Conservation (phyloP, 2,113 vertebrate genomes). For the Microcebus murinus region DNA sequence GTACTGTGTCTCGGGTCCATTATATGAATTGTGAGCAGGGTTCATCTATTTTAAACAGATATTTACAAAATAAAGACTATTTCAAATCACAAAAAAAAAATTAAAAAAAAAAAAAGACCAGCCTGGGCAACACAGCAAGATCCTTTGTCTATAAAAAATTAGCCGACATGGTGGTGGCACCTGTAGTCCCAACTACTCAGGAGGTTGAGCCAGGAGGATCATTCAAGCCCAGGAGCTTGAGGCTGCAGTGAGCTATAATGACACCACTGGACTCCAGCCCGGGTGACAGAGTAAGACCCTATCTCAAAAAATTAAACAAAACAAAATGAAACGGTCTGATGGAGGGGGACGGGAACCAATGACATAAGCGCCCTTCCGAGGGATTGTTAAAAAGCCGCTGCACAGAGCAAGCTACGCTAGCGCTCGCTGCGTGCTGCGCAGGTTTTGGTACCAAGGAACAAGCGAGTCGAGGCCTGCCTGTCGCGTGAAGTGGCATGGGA, state of each 20-base stretch:
- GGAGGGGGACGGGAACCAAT: fast-evolving
- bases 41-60: slow-evolving; percentile 83
- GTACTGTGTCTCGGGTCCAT: slow-evolving; percentile 74
- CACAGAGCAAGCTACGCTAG: too few relatives aligned
- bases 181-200: not conserved
- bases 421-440: fast-evolving
- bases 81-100: slow-evolving; percentile 68
- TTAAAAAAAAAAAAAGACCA: not conserved
- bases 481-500: too few relatives aligned
- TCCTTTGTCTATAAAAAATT: not conserved
- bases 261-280: not conserved
- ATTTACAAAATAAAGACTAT: slow-evolving; percentile 88
- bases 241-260: not conserved
- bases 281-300: not conserved
- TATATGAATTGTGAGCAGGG: slow-evolving; percentile 73
- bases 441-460: not conserved
- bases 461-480: not conserved
- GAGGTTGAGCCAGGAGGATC: not conserved
- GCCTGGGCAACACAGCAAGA: not conserved
- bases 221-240: not conserved
- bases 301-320: not conserved
- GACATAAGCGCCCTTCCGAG: not conserved
- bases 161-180: not conserved
- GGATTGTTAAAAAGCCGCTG: not conserved
- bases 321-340: too few relatives aligned